Conservation (phyloP, 1,140 invertebrate species). For the Neodiprion lecontei region DNA sequence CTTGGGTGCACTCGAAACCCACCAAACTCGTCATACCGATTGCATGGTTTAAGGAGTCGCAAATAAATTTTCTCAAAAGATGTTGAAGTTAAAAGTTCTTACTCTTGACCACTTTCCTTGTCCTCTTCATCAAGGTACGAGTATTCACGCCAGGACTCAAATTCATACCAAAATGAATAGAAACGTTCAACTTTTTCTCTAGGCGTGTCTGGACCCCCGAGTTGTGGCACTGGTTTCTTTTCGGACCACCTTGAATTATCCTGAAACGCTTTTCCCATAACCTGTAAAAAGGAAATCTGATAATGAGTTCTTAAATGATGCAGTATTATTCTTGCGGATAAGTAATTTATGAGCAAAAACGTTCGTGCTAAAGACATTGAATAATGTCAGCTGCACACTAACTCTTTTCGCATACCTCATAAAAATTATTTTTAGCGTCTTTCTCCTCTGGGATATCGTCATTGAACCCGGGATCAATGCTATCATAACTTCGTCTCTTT, state of each 20-base stretch:
- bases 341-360: too few species aligned
- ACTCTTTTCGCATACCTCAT: slow-evolving; percentile 57
- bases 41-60: too few species aligned
- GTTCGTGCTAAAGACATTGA: not conserved
- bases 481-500: slow-evolving; percentile 92
- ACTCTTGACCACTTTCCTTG: slow-evolving; percentile 94
- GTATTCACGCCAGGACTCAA: slow-evolving; percentile 98
- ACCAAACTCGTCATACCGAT: too few species aligned
- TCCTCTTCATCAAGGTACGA: slow-evolving; percentile 99
- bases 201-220: slow-evolving; percentile 78
- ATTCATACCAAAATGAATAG: slow-evolving; percentile 95
- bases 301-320: not conserved
- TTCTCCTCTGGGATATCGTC: slow-evolving; percentile 81
- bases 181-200: slow-evolving; percentile 83
- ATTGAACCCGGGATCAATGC: slow-evolving; percentile 94
- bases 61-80: slow-evolving; percentile 2
- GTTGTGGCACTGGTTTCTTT: slow-evolving; percentile 82
- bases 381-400: too few species aligned
- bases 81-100: slow-evolving; percentile 30
- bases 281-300: slow-evolving; percentile 32
- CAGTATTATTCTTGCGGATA: too few species aligned
- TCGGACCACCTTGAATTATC: slow-evolving; percentile 93
- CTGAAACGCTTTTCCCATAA: slow-evolving; percentile 82
- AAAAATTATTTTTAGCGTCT: slow-evolving; percentile 86
- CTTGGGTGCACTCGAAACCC: too few species aligned